Conservation (phyloP, 30 jellyfish, hydroid and myxozoan genomes). For the Chrysaora quinquecirrha region DNA sequence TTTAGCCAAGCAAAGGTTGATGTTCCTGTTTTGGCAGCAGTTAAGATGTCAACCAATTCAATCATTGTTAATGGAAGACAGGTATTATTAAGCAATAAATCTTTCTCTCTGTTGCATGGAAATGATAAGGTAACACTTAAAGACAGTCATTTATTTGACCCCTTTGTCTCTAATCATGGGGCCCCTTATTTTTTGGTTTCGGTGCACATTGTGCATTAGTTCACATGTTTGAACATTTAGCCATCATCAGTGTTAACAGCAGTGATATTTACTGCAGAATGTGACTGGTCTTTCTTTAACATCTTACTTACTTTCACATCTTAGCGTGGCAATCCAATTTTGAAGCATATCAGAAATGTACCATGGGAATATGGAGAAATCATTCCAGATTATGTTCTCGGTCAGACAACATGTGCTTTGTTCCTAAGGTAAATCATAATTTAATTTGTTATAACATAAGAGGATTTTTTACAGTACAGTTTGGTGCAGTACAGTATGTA, state of each 20-base stretch:
- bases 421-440: conserved; percentile 71
- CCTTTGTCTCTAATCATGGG: background rate
- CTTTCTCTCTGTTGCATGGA: background rate
- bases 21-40: background rate
- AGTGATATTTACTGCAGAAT: too few species aligned
- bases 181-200: too few species aligned
- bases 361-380: conserved; percentile 96
- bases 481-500: too few species aligned
- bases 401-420: conserved; percentile 85
- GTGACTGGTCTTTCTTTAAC: too few species aligned
- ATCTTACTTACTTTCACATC: background rate
- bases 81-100: conserved; percentile 24
- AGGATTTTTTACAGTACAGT: too few species aligned
- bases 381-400: conserved; percentile 92
- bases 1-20: background rate
- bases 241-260: too few species aligned
- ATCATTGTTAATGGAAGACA: conserved; percentile 93
- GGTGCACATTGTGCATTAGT: too few species aligned
- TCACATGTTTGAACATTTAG: too few species aligned
- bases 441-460: too few species aligned
- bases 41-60: conserved; percentile 42
- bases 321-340: conserved; percentile 97
- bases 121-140: background rate
- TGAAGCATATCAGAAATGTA: conserved; percentile 83
- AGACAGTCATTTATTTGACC: background rate